These are phyloP conservation scores for Andrena minutula DNA, from an alignment of 2,888 invertebrate species.

Conservation along the genomic window DNA sequence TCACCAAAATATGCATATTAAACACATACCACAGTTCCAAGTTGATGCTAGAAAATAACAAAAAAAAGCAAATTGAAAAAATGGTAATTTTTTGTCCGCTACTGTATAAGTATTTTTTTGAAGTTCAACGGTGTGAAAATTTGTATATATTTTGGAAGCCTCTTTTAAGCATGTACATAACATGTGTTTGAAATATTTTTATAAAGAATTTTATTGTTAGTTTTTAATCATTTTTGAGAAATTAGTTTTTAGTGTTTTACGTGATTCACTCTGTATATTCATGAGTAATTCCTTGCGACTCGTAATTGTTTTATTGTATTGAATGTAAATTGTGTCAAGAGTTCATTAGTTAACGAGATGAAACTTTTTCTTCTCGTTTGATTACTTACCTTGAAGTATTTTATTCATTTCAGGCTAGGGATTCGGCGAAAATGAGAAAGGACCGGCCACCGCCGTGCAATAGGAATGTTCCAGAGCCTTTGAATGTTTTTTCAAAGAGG, in stretches of 20 bases:
- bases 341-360: background rate
- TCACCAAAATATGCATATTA: too few species aligned
- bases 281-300: background rate
- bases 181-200: background rate
- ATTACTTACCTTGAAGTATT: background rate
- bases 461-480: conserved; percentile 28
- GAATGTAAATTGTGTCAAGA: background rate
- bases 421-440: conserved; percentile 27
- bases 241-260: background rate
- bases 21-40: too few species aligned
- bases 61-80: too few species aligned
- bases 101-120: background rate
- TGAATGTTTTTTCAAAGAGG: conserved; percentile 35
- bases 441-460: background rate
- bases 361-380: background rate
- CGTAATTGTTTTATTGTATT: conserved; percentile 4
- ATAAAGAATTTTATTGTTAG: background rate
- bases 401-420: conserved; percentile 29
- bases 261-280: background rate
- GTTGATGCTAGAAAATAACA: too few species aligned
- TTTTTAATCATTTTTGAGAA: background rate
- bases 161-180: background rate
- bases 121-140: background rate
- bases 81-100: too few species aligned
- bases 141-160: background rate